Percentiles rank a stretch among this genome's conserved stretches.
phyloP scores from a whole-genome alignment of 2,888 invertebrate species.

The Calephelis perditalis region DNA sequence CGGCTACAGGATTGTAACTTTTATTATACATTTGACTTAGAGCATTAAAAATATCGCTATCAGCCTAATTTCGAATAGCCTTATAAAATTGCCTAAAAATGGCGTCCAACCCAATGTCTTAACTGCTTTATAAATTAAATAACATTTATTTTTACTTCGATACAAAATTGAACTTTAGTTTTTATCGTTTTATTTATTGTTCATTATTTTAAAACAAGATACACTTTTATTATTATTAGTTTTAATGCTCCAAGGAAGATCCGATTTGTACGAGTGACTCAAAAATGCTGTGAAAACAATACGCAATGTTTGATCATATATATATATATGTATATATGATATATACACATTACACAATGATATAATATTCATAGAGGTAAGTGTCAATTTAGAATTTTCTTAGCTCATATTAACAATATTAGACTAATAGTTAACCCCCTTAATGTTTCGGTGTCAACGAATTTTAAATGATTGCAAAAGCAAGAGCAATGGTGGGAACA shows the following conservation, averaged over 20 bases:
- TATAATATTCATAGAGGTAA: background rate
- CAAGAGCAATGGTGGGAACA: no score
- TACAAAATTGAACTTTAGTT: slow-evolving; percentile 10
- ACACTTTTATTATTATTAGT: slow-evolving; percentile 3
- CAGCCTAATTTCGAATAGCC: slow-evolving; percentile 6
- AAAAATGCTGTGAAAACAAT: background rate
- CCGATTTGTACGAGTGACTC: background rate
- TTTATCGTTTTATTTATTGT: slow-evolving; percentile 8
- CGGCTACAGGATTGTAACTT: slow-evolving; percentile 12
- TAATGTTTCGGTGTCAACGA: no score
- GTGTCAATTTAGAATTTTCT: background rate
- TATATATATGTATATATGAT: no score
- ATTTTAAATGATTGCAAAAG: no score
- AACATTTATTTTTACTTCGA: slow-evolving; percentile 7
- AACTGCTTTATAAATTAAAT: slow-evolving; percentile 7
- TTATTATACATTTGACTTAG: slow-evolving; percentile 19
- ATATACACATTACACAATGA: background rate
- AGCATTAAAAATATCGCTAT: slow-evolving; percentile 10
- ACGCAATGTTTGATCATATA: background rate
- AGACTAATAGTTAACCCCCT: no score
- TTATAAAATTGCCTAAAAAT: slow-evolving; percentile 11
- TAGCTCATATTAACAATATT: background rate
- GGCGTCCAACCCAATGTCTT: background rate
- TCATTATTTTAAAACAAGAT: background rate
- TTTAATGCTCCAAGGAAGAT: slow-evolving; percentile 8